Percentiles rank a stretch among this genome's conserved stretches.
Conservation (phyloP, 2,797 vertebrate genomes). For the Enteromius thamalakanensis region DNA sequence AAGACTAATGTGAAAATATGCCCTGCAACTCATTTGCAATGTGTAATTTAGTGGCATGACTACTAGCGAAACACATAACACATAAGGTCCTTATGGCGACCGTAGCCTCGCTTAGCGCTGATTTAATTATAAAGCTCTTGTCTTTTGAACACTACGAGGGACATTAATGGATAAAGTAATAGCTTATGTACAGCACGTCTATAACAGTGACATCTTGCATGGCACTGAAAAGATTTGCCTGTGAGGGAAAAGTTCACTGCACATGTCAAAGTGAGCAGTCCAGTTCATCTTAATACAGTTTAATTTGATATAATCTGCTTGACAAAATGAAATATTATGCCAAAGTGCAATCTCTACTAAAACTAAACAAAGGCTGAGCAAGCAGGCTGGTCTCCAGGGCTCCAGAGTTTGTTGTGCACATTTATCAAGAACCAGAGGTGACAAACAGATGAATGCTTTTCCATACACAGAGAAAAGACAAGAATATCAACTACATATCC, state of each 20-base stretch:
- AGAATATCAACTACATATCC: neutral
- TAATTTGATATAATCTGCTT: slow-evolving; percentile 62
- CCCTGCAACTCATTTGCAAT: slow-evolving; percentile 62
- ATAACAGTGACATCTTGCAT: slow-evolving; percentile 61
- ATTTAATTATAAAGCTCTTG: slow-evolving; percentile 74
- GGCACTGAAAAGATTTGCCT: slow-evolving; percentile 62
- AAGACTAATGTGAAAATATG: slow-evolving; percentile 69
- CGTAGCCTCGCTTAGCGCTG: slow-evolving; percentile 62
- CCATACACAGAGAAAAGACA: neutral
- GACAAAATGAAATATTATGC: slow-evolving; percentile 61
- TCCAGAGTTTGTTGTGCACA: slow-evolving; percentile 26
- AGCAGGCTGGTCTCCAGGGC: slow-evolving; percentile 45
- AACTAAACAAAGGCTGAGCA: slow-evolving; percentile 43
- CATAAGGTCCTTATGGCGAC: slow-evolving; percentile 68
- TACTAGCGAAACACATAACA: slow-evolving; percentile 57
- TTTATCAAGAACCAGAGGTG: slow-evolving; percentile 14
- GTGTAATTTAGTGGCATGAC: slow-evolving; percentile 59
- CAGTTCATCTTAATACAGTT: slow-evolving; percentile 66
- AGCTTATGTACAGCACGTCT: slow-evolving; percentile 60
- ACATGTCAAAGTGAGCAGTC: slow-evolving; percentile 67
- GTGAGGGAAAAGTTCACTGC: slow-evolving; percentile 61
- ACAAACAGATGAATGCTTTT: slow-evolving; percentile 18
- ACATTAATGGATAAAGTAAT: slow-evolving; percentile 70
- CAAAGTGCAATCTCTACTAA: slow-evolving; percentile 45
- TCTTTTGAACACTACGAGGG: slow-evolving; percentile 63